A percentile compares a stretch with the other conserved stretches of the same genome.
Evolutionary conservation across 2,888 invertebrate genomes (phyloP).

Genomic region (Drosophila algonquin): DNA sequence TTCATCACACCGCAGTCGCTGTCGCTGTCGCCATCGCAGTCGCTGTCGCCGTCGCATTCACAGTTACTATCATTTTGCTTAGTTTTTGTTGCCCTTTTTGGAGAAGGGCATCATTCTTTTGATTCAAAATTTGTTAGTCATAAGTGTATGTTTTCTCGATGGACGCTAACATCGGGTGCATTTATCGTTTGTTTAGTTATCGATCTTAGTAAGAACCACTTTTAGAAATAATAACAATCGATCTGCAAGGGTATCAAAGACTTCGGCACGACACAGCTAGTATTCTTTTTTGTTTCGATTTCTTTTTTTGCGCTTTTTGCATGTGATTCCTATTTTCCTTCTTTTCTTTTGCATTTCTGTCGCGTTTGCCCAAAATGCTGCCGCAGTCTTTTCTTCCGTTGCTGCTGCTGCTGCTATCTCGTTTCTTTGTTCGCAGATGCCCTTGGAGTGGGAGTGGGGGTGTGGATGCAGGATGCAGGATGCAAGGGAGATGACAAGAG

Average conservation of each 20-base stretch:
- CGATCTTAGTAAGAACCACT: neutral
- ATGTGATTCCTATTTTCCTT: neutral
- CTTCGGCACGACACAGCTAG: neutral
- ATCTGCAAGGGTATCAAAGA: neutral
- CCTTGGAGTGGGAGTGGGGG: neutral
- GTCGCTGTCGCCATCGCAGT: neutral
- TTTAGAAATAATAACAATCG: neutral
- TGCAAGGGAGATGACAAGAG: conserved; percentile 8
- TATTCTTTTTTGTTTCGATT: conserved; percentile 11
- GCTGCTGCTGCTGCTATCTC: neutral
- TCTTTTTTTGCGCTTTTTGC: neutral
- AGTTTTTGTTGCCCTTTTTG: neutral
- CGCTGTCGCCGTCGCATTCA: conserved; percentile 7
- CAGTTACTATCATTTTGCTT: neutral
- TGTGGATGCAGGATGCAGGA: neutral
- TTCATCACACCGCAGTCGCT: conserved; percentile 51
- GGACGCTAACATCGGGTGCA: no score
- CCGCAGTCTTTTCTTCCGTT: conserved; percentile 18
- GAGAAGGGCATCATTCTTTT: neutral
- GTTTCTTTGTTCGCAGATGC: conserved; percentile 10
- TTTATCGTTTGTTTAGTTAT: no score
- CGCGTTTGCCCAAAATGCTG: conserved; percentile 47
- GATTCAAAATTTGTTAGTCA: neutral
- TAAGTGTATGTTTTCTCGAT: neutral
- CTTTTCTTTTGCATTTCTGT: conserved; percentile 34